phyloP scores from a whole-genome alignment of 2,113 vertebrate species.

The Mormoops blainvillei region DNA sequence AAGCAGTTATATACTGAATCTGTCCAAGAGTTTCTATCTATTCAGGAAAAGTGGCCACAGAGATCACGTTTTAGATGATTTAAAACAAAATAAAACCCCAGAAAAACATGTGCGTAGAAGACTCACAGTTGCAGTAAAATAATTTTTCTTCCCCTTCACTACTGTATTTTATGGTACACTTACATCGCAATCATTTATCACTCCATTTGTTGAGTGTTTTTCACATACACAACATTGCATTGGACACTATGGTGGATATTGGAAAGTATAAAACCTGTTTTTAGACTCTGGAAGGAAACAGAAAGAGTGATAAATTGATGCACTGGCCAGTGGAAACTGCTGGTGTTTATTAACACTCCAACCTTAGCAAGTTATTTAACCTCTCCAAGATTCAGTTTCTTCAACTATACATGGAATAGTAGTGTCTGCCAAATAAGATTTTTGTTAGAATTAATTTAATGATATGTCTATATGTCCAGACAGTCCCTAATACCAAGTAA shows the following conservation, averaged over 20 bases:
- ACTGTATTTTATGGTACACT: not conserved
- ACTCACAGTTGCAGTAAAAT: not conserved
- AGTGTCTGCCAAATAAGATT: not conserved
- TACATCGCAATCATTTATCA: not conserved
- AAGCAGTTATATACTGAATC: not conserved
- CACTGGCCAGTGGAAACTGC: not conserved
- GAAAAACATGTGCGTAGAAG: not conserved
- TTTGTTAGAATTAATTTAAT: conserved; percentile 6
- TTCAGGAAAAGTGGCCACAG: not conserved
- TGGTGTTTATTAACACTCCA: not conserved
- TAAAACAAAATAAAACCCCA: not conserved
- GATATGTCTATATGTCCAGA: not conserved
- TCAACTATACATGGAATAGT: not conserved
- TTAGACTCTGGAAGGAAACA: not conserved
- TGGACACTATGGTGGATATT: not conserved
- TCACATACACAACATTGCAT: not conserved
- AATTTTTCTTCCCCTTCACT: not conserved
- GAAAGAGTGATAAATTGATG: not conserved
- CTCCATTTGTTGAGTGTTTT: not conserved
- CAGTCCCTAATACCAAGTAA: not conserved
- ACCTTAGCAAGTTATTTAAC: not conserved
- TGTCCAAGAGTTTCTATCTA: not conserved
- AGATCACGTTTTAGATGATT: not conserved
- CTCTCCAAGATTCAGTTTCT: not conserved
- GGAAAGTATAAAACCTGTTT: not conserved